Conservation (phyloP, 2,113 vertebrate genomes). For the Cichladusa arquata region DNA sequence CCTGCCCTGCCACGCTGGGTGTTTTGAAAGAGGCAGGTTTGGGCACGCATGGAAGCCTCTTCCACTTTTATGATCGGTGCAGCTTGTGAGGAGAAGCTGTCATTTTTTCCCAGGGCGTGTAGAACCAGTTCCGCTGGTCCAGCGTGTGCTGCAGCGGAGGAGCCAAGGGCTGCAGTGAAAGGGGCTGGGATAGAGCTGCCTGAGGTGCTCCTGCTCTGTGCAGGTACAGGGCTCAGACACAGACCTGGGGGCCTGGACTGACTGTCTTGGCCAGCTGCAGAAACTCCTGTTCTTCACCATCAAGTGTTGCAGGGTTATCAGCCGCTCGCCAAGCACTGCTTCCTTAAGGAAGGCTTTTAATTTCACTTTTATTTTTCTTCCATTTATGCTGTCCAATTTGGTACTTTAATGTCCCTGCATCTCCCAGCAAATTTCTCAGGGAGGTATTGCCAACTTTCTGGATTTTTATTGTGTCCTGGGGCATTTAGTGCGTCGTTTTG, state of each 20-base stretch:
- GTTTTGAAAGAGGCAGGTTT: slow-evolving; percentile 63
- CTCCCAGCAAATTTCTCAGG: background rate
- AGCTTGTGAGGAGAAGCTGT: slow-evolving; percentile 67
- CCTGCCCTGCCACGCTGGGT: background rate
- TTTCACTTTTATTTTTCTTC: background rate
- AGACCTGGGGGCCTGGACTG: background rate
- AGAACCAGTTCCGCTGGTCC: slow-evolving; percentile 77
- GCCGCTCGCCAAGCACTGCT: rapidly evolving
- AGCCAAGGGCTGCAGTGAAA: slow-evolving; percentile 9
- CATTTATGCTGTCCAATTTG: rapidly evolving
- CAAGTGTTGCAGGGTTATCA: rapidly evolving
- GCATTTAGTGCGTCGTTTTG: background rate
- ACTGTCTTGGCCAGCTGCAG: background rate
- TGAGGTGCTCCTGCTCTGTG: background rate
- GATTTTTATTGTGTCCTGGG: background rate
- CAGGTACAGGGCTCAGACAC: background rate
- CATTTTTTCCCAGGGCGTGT: slow-evolving; percentile 72
- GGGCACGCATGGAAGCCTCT: slow-evolving; percentile 54
- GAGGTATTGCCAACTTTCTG: background rate
- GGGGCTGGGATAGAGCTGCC: background rate
- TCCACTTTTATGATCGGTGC: slow-evolving; percentile 42
- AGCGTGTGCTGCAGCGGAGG: background rate
- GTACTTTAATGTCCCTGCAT: background rate
- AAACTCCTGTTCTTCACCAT: background rate
- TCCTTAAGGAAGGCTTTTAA: background rate